Conservation (phyloP, 1,140 invertebrate species). For the Latrodectus geometricus region DNA sequence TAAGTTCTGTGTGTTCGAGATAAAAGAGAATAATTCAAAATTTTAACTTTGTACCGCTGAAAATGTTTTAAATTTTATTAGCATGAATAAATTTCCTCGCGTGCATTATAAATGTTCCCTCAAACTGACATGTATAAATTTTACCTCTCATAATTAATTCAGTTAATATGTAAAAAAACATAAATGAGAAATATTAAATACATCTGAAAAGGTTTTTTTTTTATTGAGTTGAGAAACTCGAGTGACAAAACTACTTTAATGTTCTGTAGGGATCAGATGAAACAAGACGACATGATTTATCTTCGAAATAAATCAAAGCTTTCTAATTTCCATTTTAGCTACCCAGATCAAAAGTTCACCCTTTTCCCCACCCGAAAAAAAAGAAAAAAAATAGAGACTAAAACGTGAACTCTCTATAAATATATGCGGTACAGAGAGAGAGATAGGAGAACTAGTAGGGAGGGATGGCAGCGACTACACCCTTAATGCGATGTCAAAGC, state of each 20-base stretch:
- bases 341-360: neutral
- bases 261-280: neutral
- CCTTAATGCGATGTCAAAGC: slow-evolving; percentile 57
- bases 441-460: neutral
- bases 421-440: neutral
- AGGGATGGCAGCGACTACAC: slow-evolving; percentile 16
- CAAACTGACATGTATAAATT: too few relatives aligned
- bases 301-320: neutral
- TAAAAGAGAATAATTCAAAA: too few relatives aligned
- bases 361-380: neutral
- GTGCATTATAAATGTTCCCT: too few relatives aligned
- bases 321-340: neutral
- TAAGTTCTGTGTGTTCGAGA: too few relatives aligned
- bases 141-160: too few relatives aligned
- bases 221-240: neutral
- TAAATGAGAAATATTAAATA: neutral
- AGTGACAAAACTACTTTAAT: neutral
- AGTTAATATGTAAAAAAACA: too few relatives aligned
- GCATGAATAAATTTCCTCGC: too few relatives aligned
- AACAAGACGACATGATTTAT: neutral
- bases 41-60: too few relatives aligned
- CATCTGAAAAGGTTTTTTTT: neutral
- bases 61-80: too few relatives aligned
- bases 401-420: neutral
- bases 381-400: neutral